Percentiles rank a stretch among this genome's conserved stretches.
phyloP scores from a whole-genome alignment of 2,888 invertebrate genomes.

The Drosophila birchii region DNA sequence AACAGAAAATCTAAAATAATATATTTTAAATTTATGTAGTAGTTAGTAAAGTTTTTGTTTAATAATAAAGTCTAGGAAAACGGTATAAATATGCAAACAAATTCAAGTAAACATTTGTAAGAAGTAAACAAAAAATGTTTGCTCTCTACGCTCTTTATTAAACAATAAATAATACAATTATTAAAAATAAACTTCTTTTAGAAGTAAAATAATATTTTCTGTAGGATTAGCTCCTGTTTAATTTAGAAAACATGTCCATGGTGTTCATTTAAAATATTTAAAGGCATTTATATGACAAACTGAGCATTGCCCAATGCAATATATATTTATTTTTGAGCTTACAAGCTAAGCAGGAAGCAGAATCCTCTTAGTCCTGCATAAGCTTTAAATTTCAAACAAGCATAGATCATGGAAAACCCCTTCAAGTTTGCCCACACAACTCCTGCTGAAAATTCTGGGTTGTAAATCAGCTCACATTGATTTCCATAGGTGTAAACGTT shows the following conservation, averaged over 20 bases:
- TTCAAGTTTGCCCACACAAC: neutral
- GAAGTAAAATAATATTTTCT: neutral
- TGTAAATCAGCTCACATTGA: slow-evolving; percentile 38
- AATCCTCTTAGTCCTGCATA: neutral
- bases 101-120: neutral
- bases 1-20: neutral
- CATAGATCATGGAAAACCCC: slow-evolving; percentile 54
- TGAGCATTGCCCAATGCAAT: neutral
- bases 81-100: neutral
- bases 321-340: neutral
- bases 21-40: neutral
- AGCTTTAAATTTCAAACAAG: slow-evolving; percentile 36
- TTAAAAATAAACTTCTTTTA: neutral
- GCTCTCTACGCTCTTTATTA: neutral
- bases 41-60: neutral
- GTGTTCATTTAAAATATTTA: neutral
- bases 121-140: neutral
- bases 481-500: slow-evolving; percentile 66
- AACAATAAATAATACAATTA: too few species aligned
- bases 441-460: slow-evolving; percentile 2
- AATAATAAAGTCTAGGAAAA: neutral
- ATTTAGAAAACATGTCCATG: neutral
- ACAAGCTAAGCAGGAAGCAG: neutral
- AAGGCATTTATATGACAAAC: neutral
- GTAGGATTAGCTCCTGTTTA: neutral